Evolutionary conservation across 2,888 invertebrate species (phyloP).

Genomic region (Drosophila quinaria): DNA sequence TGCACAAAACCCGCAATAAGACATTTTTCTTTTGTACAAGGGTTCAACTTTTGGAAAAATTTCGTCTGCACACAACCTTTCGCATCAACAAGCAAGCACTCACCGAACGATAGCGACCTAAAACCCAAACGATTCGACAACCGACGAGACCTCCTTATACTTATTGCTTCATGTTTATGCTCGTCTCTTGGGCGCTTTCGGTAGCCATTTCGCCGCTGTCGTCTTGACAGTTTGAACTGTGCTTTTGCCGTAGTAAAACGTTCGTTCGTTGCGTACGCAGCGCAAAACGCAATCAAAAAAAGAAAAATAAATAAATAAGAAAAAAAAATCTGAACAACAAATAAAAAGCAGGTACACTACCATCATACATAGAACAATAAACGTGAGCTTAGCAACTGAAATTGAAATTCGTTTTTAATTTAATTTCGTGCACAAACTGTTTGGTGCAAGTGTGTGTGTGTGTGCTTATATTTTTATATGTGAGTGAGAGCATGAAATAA

Average conservation of each 20-base stretch:
- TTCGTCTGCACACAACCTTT: too few relatives aligned
- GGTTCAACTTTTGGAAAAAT: too few relatives aligned
- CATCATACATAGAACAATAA: constrained; percentile 20
- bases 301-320: constrained; percentile 15
- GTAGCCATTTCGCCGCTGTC: constrained; percentile 48
- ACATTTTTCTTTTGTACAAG: too few relatives aligned
- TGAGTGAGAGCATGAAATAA: neutral
- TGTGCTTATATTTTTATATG: constrained; percentile 15
- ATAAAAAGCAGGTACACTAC: constrained; percentile 48
- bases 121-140: too few relatives aligned
- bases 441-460: constrained; percentile 25
- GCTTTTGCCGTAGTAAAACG: constrained; percentile 68
- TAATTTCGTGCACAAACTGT: constrained; percentile 52
- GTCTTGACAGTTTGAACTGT: constrained; percentile 71
- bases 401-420: constrained; percentile 69
- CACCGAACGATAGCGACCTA: too few relatives aligned
- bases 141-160: too few relatives aligned
- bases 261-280: constrained; percentile 47
- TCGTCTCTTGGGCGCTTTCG: constrained; percentile 29
- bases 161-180: too few relatives aligned
- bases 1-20: too few relatives aligned
- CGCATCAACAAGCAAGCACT: too few relatives aligned
- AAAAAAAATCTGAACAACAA: constrained; percentile 38
- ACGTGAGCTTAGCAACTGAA: constrained; percentile 49
- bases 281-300: constrained; percentile 42